phyloP scores from a whole-genome alignment of 2,888 invertebrate species.

The Parapristionchus giblindavisi region DNA sequence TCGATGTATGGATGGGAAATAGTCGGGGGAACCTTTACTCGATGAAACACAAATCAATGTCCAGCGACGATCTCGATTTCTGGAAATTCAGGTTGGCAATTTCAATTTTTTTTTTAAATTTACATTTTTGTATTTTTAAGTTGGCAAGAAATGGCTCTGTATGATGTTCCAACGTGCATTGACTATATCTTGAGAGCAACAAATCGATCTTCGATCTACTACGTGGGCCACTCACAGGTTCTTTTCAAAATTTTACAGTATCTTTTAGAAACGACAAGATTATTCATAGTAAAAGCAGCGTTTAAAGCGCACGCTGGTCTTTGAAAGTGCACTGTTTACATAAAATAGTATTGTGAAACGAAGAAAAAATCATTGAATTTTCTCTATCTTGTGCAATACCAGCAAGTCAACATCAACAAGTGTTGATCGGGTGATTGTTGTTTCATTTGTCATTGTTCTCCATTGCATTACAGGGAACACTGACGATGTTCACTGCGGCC shows the following conservation, averaged over 20 bases:
- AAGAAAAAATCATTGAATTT: too few relatives aligned
- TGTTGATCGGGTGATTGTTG: background rate
- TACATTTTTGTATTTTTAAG: background rate
- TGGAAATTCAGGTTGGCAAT: conserved; percentile 9
- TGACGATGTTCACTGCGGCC: too few relatives aligned
- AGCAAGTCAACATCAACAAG: too few relatives aligned
- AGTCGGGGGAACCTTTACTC: background rate
- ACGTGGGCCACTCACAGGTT: conserved; percentile 9
- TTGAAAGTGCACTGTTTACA: too few relatives aligned
- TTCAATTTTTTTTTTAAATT: background rate
- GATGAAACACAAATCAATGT: background rate
- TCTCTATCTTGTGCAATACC: too few relatives aligned
- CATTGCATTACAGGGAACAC: too few relatives aligned
- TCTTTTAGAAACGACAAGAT: background rate
- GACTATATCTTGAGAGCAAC: background rate
- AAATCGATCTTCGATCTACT: background rate
- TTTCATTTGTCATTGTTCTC: too few relatives aligned
- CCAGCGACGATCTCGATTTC: background rate
- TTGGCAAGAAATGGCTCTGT: conserved; percentile 10
- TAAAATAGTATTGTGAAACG: too few relatives aligned
- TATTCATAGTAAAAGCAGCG: background rate
- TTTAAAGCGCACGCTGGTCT: background rate
- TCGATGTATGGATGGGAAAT: conserved; percentile 8
- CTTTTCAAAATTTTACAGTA: background rate
- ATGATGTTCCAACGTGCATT: background rate